Percentiles rank a stretch among this genome's conserved stretches.
These are phyloP conservation scores for Protobothrops flavoviridis DNA, from an alignment of 2,113 vertebrate genomes.

Conservation along the genomic window DNA sequence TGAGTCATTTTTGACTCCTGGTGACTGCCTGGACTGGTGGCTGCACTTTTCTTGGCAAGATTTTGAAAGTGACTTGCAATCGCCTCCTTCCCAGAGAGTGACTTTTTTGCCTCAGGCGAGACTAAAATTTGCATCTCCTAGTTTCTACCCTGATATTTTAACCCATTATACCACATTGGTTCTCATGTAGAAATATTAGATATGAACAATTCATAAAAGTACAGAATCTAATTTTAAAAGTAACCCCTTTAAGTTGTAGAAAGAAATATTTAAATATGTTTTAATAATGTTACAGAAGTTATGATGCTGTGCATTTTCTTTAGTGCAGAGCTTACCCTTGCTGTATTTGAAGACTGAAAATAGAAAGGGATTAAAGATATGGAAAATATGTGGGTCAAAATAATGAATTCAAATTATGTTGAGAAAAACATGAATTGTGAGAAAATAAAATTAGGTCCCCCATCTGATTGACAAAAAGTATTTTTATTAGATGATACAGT, in stretches of 20 bases:
- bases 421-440: constrained; percentile 48
- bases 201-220: neutral
- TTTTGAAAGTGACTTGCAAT: neutral
- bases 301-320: neutral
- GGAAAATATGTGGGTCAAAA: constrained; percentile 42
- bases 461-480: constrained; percentile 55
- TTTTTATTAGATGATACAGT: constrained; percentile 69
- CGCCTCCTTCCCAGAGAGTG: neutral
- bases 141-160: neutral
- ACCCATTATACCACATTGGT: neutral
- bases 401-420: constrained; percentile 54
- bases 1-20: neutral
- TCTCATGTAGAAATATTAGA: neutral
- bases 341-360: constrained; percentile 38
- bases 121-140: neutral
- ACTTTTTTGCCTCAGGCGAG: neutral
- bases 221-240: neutral
- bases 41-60: neutral
- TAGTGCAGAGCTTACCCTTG: constrained; percentile 46
- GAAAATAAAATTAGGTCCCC: constrained; percentile 54
- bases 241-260: neutral
- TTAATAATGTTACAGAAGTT: neutral
- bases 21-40: neutral
- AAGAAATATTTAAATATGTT: neutral
- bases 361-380: constrained; percentile 37